These are phyloP conservation scores for Leuciscus waleckii DNA, from an alignment of 2,797 vertebrate species.

Conservation along the genomic window DNA sequence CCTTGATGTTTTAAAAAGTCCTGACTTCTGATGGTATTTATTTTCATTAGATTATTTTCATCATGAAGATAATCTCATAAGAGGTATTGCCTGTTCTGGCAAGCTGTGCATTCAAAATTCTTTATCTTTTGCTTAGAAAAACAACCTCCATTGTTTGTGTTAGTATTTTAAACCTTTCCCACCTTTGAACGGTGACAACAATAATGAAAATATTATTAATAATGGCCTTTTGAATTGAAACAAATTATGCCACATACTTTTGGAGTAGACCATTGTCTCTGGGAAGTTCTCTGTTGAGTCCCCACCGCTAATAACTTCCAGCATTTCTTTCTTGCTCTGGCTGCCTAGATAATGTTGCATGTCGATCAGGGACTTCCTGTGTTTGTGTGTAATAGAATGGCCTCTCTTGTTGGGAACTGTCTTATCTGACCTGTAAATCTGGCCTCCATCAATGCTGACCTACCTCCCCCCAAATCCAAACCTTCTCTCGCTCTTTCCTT, in stretches of 20 bases:
- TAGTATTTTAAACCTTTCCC: constrained; percentile 72
- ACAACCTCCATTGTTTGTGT: constrained; percentile 69
- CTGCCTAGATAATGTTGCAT: constrained; percentile 88
- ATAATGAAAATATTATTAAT: constrained; percentile 74
- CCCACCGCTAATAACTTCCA: constrained; percentile 90
- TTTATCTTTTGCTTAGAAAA: constrained; percentile 76
- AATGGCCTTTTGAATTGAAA: constrained; percentile 80
- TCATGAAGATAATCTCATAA: constrained; percentile 45
- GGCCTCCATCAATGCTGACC: constrained; percentile 81
- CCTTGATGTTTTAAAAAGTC: neutral
- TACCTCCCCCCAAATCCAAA: constrained; percentile 54
- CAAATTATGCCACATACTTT: constrained; percentile 73
- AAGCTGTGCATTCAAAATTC: constrained; percentile 34
- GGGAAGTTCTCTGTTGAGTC: constrained; percentile 71
- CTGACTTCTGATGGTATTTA: constrained; percentile 31
- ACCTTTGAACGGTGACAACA: constrained; percentile 79
- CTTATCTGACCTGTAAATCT: constrained; percentile 84
- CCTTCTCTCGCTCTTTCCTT: constrained; percentile 24
- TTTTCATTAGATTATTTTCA: constrained; percentile 42
- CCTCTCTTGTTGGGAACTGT: constrained; percentile 81
- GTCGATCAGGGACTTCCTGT: constrained; percentile 97
- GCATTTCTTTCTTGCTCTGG: constrained; percentile 84
- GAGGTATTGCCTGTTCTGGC: constrained; percentile 22
- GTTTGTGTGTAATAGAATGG: constrained; percentile 96
- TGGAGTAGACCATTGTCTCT: constrained; percentile 90